A percentile compares a stretch with the other conserved stretches of the same genome.
phyloP scores from a whole-genome alignment of 2,888 invertebrate species.

The Silvanus unidentatus region DNA sequence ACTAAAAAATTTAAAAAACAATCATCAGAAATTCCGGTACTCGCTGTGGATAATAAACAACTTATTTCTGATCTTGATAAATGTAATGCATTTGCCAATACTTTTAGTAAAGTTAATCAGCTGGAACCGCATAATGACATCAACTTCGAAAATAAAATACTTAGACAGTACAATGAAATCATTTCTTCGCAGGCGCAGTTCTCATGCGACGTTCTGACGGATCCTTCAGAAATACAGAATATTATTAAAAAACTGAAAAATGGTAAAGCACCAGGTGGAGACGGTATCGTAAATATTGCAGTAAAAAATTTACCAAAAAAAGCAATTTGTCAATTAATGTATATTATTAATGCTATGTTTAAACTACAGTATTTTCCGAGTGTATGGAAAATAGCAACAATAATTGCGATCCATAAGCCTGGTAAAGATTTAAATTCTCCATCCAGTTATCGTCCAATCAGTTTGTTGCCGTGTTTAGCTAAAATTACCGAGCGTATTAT shows the following conservation, averaged over 20 bases:
- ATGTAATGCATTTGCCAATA: constrained; percentile 5
- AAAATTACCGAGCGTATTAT: constrained; percentile 20
- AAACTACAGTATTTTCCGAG: constrained; percentile 20
- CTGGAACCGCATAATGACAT: background rate
- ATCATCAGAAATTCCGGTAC: constrained; percentile 1
- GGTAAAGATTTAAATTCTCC: constrained; percentile 12
- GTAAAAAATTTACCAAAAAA: constrained; percentile 26
- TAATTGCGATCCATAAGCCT: constrained; percentile 21
- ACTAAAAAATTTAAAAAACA: constrained; percentile 9
- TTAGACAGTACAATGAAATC: background rate
- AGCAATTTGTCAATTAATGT: constrained; percentile 21
- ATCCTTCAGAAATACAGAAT: constrained; percentile 2
- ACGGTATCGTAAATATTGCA: constrained; percentile 13
- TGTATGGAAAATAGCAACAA: constrained; percentile 21
- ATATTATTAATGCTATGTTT: constrained; percentile 21
- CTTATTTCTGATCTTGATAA: constrained; percentile 7
- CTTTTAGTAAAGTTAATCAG: background rate
- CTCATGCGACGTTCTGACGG: background rate
- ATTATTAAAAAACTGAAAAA: constrained; percentile 11
- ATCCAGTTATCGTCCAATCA: constrained; percentile 19
- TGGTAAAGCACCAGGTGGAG: constrained; percentile 19
- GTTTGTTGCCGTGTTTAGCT: constrained; percentile 12
- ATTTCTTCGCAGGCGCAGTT: too few species aligned
- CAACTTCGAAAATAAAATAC: constrained; percentile 9
- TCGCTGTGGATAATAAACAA: constrained; percentile 1